Conservation (phyloP, 2,113 vertebrate genomes). For the Parus major region DNA sequence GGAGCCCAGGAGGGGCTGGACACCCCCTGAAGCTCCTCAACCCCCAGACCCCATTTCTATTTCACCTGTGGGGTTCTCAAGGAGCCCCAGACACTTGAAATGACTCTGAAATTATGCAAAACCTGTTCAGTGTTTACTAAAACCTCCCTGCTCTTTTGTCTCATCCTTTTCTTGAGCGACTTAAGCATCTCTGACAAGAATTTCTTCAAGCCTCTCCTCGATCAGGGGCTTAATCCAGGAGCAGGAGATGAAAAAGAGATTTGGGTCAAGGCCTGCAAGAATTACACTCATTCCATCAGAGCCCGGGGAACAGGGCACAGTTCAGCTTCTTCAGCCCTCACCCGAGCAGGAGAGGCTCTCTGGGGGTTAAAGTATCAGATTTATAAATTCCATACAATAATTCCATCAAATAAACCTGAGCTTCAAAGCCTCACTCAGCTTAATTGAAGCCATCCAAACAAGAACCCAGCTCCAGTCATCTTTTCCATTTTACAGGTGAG, state of each 20-base stretch:
- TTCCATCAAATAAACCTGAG: not conserved
- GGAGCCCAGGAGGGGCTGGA: not conserved
- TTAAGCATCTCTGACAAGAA: not conserved
- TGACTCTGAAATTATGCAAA: not conserved
- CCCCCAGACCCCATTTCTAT: not conserved
- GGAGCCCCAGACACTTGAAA: not conserved
- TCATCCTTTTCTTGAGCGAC: not conserved
- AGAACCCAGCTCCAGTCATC: not conserved
- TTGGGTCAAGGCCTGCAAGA: conserved; percentile 41
- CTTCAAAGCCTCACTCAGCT: not conserved
- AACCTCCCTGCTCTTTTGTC: not conserved
- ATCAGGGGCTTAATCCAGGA: conserved; percentile 1
- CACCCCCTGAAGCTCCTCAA: not conserved
- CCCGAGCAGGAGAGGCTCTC: not conserved
- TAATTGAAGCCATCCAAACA: not conserved
- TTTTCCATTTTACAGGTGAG: not conserved
- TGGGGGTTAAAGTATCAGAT: not conserved
- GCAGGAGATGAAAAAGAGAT: not conserved
- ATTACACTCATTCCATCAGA: not conserved
- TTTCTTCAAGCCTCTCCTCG: not conserved
- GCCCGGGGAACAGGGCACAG: not conserved
- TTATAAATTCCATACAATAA: not conserved
- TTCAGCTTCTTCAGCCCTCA: not conserved
- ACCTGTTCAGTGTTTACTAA: not conserved
- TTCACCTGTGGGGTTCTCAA: not conserved